Evolutionary conservation across 1,140 invertebrate species (phyloP).

Genomic region (Myzus persicae): DNA sequence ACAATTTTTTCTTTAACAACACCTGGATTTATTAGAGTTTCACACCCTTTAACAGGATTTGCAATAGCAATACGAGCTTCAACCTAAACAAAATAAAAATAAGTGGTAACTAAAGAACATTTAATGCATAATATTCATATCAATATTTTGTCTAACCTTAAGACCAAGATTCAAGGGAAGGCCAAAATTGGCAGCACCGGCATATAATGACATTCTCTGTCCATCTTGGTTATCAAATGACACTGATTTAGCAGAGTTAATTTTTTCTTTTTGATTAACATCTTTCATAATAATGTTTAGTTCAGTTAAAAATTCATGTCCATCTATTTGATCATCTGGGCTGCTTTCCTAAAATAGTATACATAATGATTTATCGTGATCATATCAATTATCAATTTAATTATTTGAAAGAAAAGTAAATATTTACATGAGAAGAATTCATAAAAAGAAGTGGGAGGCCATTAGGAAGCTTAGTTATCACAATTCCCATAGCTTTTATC

Average conservation of each 20-base stretch:
- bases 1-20: slow-evolving; percentile 79
- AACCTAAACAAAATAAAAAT: slow-evolving; percentile 64
- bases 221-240: slow-evolving; percentile 49
- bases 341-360: slow-evolving; percentile 38
- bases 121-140: not conserved
- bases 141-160: not conserved
- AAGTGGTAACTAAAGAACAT: not conserved
- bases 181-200: slow-evolving; percentile 52
- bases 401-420: not conserved
- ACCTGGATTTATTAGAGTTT: slow-evolving; percentile 70
- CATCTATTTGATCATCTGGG: slow-evolving; percentile 49
- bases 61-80: slow-evolving; percentile 72
- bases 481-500: slow-evolving; percentile 93
- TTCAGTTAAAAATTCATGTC: slow-evolving; percentile 55
- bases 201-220: slow-evolving; percentile 40
- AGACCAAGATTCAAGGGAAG: slow-evolving; percentile 44
- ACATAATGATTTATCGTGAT: not conserved
- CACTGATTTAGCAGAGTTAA: slow-evolving; percentile 41
- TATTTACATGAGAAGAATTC: slow-evolving; percentile 79
- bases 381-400: not conserved
- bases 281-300: slow-evolving; percentile 50
- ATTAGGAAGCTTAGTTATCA: slow-evolving; percentile 85
- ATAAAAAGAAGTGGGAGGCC: slow-evolving; percentile 91
- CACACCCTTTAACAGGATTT: slow-evolving; percentile 76
- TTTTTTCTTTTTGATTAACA: slow-evolving; percentile 51